phyloP scores from a whole-genome alignment of 2,797 vertebrate genomes.

The Smutsia gigantea region DNA sequence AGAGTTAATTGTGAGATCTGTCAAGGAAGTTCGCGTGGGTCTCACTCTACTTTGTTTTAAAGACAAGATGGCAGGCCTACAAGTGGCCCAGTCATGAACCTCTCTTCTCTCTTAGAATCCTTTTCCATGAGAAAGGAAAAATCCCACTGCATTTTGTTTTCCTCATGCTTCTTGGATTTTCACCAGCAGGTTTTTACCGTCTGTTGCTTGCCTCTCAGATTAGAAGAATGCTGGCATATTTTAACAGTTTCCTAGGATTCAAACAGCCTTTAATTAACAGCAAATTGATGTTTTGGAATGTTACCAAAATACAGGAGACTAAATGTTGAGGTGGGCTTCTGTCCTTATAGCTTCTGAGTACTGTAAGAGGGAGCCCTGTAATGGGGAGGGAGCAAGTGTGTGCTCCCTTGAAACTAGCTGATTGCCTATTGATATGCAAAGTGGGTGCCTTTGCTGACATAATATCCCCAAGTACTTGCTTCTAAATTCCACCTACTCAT shows the following conservation, averaged over 20 bases:
- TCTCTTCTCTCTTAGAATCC: neutral
- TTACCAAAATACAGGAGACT: slow-evolving; percentile 76
- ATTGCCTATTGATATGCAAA: slow-evolving; percentile 62
- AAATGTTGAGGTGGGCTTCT: slow-evolving; percentile 56
- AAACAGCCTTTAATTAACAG: slow-evolving; percentile 86
- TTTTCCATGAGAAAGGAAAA: slow-evolving; percentile 60
- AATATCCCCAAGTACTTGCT: slow-evolving; percentile 46
- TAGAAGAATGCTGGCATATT: slow-evolving; percentile 85
- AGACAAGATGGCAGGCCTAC: neutral
- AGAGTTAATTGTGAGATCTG: neutral
- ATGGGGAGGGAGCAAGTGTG: neutral
- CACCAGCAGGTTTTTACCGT: slow-evolving; percentile 84
- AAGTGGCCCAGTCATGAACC: neutral
- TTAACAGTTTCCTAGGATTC: slow-evolving; percentile 86
- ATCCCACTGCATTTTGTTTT: slow-evolving; percentile 67
- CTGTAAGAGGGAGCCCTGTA: neutral
- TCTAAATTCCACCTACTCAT: slow-evolving; percentile 33
- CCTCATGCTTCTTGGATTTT: slow-evolving; percentile 77
- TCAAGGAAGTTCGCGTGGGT: neutral
- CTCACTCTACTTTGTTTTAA: neutral
- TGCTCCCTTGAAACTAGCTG: slow-evolving; percentile 47
- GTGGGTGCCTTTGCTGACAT: slow-evolving; percentile 71
- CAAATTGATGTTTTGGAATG: slow-evolving; percentile 83
- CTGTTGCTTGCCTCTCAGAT: slow-evolving; percentile 85
- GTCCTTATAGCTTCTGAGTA: slow-evolving; percentile 58